Evolutionary conservation across 1,140 invertebrate species (phyloP), one percentile per base, ranked within the genome.

Genomic region (Marisa cornuarietis): DNA sequence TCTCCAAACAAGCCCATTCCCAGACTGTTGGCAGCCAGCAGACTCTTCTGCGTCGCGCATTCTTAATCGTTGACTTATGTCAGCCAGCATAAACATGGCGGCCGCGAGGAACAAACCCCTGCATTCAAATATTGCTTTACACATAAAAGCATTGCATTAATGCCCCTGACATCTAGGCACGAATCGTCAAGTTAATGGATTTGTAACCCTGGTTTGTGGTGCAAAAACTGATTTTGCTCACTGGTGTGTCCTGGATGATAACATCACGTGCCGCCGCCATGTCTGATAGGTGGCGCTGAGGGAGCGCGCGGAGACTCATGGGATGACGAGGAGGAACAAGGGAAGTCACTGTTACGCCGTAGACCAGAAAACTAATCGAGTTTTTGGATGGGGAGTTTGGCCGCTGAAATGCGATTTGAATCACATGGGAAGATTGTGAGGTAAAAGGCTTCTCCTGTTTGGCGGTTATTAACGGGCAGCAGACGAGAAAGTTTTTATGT

Each of bases 61-160:
- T 31, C 26, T n/a, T 68, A 68, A 68, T 68, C 65, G 65, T 11
- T 31, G 26, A n/a, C 22, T 24, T 68, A 31, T 68, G 65, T 68
- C 65, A 24, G 65, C 3, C 13, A 68, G 65, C 22, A 68, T 73
- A 73, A 73, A 73, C 71, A 73, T 52, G 54, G 49, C n/a, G 49
- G 49, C 20, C 7, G 52, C 18, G 10, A 3, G 49, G 24, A 22
- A 73, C 42, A 51, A 73, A 18, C 49, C 49, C 71, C 14, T 49
- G 49, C 71, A 54, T 73, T 73, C 71, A 73, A 31, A 73, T 31
- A 73, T 73, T 54, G 52, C 71, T 22, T 73, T 73, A 54, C 71
- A 54, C 71, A 73, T 73, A 73, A 73, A 73, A 73, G 71, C 71
- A n/a, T 54, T 73, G 71, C 71, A 73, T 73, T 73, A 73, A 73